Conservation (phyloP, 2,888 invertebrate genomes). For the Cheilosia grossa region DNA sequence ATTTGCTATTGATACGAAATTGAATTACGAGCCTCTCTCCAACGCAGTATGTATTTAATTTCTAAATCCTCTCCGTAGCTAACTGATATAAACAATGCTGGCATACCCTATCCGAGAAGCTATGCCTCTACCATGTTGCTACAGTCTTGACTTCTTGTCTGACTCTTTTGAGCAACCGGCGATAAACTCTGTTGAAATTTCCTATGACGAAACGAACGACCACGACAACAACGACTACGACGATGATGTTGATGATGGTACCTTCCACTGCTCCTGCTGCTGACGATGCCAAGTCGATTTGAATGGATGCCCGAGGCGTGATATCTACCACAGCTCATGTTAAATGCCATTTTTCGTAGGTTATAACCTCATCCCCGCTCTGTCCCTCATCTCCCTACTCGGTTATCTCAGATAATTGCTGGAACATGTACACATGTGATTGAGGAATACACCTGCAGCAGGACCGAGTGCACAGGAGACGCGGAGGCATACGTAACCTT, state of each 20-base stretch:
- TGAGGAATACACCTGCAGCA: conserved; percentile 59
- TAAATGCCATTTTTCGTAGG: conserved; percentile 58
- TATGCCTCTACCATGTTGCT: neutral
- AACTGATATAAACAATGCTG: neutral
- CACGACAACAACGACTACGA: conserved; percentile 3
- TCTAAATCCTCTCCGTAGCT: neutral
- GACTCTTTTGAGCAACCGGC: neutral
- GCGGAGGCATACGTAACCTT: conserved; percentile 58
- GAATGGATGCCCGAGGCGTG: conserved; percentile 64
- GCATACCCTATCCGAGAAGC: neutral
- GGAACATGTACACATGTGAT: conserved; percentile 24
- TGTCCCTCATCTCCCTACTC: neutral
- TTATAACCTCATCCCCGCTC: conserved; percentile 28
- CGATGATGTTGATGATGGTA: conserved; percentile 13
- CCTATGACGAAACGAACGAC: conserved; percentile 39
- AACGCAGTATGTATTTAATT: neutral
- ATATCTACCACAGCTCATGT: conserved; percentile 68
- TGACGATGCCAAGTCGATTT: conserved; percentile 53
- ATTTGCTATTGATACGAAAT: neutral
- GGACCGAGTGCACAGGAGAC: conserved; percentile 7
- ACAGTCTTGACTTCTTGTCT: neutral
- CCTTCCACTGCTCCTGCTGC: conserved; percentile 29
- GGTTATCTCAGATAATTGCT: conserved; percentile 50
- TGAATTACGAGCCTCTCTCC: neutral
- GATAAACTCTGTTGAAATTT: conserved; percentile 9